phyloP scores from a whole-genome alignment of 2,113 vertebrate species.

The Mustela lutreola region DNA sequence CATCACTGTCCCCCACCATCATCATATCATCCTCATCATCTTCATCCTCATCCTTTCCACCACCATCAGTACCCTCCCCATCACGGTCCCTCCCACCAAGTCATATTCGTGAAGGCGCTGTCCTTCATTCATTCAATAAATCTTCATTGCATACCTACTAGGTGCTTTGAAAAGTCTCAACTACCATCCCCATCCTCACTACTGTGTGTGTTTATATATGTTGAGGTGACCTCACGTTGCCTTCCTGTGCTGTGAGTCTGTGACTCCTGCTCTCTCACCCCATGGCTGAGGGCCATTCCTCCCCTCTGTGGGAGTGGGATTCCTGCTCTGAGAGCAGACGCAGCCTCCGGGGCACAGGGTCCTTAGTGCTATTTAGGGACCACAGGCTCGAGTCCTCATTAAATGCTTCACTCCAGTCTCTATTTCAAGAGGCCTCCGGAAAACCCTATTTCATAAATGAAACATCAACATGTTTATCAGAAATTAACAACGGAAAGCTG shows the following conservation, averaged over 20 bases:
- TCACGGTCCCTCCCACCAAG: neutral
- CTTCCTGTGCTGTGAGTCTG: neutral
- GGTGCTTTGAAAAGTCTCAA: neutral
- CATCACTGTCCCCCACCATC: neutral
- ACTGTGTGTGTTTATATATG: neutral
- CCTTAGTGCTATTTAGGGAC: neutral
- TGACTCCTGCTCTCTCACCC: neutral
- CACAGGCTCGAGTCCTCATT: neutral
- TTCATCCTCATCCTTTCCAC: fast-evolving
- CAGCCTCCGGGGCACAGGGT: neutral
- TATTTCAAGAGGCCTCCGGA: neutral
- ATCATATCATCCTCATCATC: neutral
- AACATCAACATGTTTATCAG: neutral
- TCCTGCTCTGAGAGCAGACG: neutral
- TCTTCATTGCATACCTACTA: no score
- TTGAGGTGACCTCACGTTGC: neutral
- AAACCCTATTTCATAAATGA: neutral
- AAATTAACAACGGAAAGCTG: neutral
- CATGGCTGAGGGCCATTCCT: neutral
- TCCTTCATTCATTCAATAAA: neutral
- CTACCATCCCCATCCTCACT: no score
- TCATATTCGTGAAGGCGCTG: neutral
- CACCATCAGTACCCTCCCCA: neutral
- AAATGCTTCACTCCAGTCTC: neutral
- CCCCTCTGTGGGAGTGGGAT: neutral